A percentile compares a stretch with the other conserved stretches of the same genome.
phyloP scores from a whole-genome alignment of 2,797 vertebrate genomes.

The Paguma larvata region DNA sequence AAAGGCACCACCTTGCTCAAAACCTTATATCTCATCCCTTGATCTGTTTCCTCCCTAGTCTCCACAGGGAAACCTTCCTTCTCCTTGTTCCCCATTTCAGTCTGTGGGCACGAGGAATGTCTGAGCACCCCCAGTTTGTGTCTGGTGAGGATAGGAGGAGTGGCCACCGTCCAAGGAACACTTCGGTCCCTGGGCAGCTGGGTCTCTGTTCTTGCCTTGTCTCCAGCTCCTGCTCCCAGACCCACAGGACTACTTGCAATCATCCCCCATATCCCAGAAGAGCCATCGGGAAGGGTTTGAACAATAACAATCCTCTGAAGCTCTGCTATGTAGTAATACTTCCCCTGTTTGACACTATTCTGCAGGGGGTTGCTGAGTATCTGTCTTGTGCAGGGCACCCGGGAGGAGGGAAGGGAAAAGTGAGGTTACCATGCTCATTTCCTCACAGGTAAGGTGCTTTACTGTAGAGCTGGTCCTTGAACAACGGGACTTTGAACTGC shows the following conservation, averaged over 20 bases:
- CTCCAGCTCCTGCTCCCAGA: neutral
- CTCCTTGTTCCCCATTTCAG: neutral
- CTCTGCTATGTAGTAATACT: neutral
- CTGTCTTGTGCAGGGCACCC: neutral
- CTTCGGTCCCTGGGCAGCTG: neutral
- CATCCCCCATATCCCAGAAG: neutral
- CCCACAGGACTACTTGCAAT: neutral
- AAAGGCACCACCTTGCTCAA: neutral
- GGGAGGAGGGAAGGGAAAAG: neutral
- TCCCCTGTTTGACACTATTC: neutral
- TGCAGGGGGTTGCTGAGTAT: neutral
- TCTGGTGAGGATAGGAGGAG: neutral
- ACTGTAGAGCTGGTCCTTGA: fast-evolving
- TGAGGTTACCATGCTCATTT: fast-evolving
- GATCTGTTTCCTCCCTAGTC: neutral
- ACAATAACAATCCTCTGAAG: neutral
- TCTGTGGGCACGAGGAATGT: neutral
- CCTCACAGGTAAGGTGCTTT: fast-evolving
- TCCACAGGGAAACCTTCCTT: neutral
- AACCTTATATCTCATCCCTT: neutral
- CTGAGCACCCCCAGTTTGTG: neutral
- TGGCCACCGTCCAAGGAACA: no score
- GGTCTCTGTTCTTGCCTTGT: neutral
- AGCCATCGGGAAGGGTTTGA: neutral
- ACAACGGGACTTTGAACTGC: neutral